A percentile compares a stretch with the other conserved stretches of the same genome.
These are phyloP conservation scores for Podarcis siculus DNA, from an alignment of 2,797 vertebrate species.

Conservation along the genomic window DNA sequence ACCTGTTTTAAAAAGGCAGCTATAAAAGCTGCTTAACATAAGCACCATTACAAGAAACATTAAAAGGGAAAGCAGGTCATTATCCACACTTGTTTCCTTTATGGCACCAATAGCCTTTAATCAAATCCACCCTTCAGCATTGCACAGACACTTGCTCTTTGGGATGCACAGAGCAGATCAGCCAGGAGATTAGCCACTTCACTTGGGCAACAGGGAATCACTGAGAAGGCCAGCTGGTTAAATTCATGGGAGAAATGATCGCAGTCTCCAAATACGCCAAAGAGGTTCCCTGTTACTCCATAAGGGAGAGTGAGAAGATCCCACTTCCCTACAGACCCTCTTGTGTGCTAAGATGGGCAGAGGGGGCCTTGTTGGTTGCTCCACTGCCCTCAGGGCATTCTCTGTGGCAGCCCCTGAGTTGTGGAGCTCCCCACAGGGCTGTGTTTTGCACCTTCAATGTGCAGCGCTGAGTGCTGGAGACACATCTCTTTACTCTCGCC, in stretches of 20 bases:
- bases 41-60: neutral
- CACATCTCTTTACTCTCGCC: too few species aligned
- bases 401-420: too few species aligned
- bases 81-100: neutral
- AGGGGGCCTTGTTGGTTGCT: too few species aligned
- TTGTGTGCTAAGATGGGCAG: too few species aligned
- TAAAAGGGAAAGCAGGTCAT: constrained; percentile 1
- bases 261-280: neutral
- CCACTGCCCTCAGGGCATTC: too few species aligned
- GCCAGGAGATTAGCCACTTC: neutral
- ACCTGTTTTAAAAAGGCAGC: constrained; percentile 17
- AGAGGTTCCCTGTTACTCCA: too few species aligned
- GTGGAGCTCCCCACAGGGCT: too few species aligned
- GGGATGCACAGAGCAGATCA: neutral
- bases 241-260: neutral
- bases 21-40: neutral
- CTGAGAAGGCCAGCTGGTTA: neutral
- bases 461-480: too few species aligned
- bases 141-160: neutral
- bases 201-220: neutral
- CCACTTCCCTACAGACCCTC: too few species aligned
- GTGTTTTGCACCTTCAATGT: too few species aligned
- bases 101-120: neutral
- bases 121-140: neutral
- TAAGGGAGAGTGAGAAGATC: too few species aligned